These are phyloP conservation scores for Cynodonichthys magdalenae DNA, from an alignment of 2,797 vertebrate genomes.

Conservation along the genomic window DNA sequence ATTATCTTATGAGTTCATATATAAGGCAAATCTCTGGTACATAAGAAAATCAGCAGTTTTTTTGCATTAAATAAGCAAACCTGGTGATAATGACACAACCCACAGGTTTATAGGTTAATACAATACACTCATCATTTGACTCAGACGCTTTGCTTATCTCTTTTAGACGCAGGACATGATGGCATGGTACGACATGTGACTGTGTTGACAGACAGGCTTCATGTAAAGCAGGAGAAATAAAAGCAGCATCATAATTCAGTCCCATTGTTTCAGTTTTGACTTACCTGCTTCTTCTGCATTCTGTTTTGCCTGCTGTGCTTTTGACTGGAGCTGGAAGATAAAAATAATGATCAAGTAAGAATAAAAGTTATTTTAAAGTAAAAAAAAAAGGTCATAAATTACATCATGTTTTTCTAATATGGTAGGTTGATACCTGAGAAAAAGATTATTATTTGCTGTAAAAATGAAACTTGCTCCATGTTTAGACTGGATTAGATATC, in stretches of 20 bases:
- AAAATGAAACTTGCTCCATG: too few relatives aligned
- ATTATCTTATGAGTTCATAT: too few relatives aligned
- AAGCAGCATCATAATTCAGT: neutral
- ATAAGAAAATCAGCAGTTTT: too few relatives aligned
- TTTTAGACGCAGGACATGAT: neutral
- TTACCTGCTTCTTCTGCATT: constrained; percentile 91
- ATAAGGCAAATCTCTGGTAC: too few relatives aligned
- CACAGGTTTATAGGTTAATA: too few relatives aligned
- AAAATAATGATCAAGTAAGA: neutral
- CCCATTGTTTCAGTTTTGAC: neutral
- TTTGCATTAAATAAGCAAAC: too few relatives aligned
- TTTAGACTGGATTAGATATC: too few relatives aligned
- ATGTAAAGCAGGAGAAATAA: neutral
- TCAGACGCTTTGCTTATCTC: too few relatives aligned
- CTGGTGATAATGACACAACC: too few relatives aligned
- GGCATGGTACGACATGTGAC: neutral
- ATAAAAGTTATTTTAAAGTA: neutral
- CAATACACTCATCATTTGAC: too few relatives aligned
- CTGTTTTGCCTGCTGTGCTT: constrained; percentile 90
- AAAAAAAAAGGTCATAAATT: neutral
- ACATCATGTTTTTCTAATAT: neutral
- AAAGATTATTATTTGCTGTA: neutral
- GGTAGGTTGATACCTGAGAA: neutral
- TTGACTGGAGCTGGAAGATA: constrained; percentile 84
- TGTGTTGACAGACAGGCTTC: neutral